Conservation (phyloP, 37 sponge, comb jelly and placozoan genomes). For the Corticium candelabrum region DNA sequence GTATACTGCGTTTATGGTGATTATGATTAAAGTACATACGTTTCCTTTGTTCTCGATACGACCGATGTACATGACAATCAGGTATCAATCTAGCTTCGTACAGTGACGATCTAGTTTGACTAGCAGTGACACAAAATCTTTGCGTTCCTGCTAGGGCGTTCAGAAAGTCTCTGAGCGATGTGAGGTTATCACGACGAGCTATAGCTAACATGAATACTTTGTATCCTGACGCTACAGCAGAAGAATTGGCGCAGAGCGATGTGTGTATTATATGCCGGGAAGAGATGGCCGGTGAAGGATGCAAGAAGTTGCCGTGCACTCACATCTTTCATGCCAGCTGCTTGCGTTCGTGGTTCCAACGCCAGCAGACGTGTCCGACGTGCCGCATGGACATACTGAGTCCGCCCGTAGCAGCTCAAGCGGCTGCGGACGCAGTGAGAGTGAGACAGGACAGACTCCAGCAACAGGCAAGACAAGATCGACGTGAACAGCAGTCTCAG, state of each 20-base stretch:
- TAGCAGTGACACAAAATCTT: no score
- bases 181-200: conserved; percentile 71
- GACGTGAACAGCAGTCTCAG: no score
- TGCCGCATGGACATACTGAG: conserved; percentile 64
- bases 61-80: conserved; percentile 75
- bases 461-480: neutral
- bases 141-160: conserved; percentile 65
- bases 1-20: conserved; percentile 64
- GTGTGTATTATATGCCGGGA: conserved; percentile 95
- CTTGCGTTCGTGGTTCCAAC: conserved; percentile 93
- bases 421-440: neutral
- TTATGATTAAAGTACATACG: conserved; percentile 84
- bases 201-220: conserved; percentile 76
- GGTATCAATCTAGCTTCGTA: no score
- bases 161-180: conserved; percentile 78
- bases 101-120: no score
- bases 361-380: conserved; percentile 97
- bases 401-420: neutral
- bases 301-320: conserved; percentile 90
- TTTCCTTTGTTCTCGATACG: conserved; percentile 88
- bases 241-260: conserved; percentile 66
- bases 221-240: conserved; percentile 87
- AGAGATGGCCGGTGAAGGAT: conserved; percentile 54
- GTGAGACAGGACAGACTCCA: neutral
- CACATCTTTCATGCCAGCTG: conserved; percentile 95